Conservation (phyloP, 35 echinoderm and acorn worm species). For the Apostichopus japonicus region DNA sequence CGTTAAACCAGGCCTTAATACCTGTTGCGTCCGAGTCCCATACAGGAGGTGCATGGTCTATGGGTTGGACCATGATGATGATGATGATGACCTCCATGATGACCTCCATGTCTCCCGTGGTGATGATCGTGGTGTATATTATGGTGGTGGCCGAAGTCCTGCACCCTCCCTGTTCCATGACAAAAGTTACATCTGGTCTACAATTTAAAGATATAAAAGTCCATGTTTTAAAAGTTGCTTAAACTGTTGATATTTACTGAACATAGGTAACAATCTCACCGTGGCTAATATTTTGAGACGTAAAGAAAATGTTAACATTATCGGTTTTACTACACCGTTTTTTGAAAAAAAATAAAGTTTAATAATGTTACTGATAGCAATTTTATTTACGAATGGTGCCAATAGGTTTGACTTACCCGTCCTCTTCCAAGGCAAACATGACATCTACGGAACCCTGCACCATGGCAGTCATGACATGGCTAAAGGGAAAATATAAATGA, state of each 20-base stretch:
- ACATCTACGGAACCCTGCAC: constrained; percentile 78
- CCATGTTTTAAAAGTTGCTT: too few relatives aligned
- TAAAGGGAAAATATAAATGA: not conserved
- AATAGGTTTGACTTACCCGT: constrained; percentile 68
- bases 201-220: not conserved
- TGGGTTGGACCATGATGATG: constrained; percentile 55
- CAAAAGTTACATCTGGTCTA: constrained; percentile 87
- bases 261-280: too few relatives aligned
- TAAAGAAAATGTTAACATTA: too few relatives aligned
- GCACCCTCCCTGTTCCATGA: constrained; percentile 75
- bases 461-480: constrained; percentile 95
- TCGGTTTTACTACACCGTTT: not conserved
- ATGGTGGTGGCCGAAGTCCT: constrained; percentile 57
- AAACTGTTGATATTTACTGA: too few relatives aligned
- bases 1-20: not conserved
- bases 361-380: not conserved
- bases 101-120: constrained; percentile 52
- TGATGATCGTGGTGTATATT: constrained; percentile 58
- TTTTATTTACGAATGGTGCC: not conserved
- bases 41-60: constrained; percentile 62
- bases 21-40: constrained; percentile 72
- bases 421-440: constrained; percentile 81
- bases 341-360: not conserved
- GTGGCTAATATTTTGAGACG: too few relatives aligned
- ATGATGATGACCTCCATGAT: constrained; percentile 56